Conservation (phyloP, 2,113 vertebrate genomes). For the Mormyrus iriodes region DNA sequence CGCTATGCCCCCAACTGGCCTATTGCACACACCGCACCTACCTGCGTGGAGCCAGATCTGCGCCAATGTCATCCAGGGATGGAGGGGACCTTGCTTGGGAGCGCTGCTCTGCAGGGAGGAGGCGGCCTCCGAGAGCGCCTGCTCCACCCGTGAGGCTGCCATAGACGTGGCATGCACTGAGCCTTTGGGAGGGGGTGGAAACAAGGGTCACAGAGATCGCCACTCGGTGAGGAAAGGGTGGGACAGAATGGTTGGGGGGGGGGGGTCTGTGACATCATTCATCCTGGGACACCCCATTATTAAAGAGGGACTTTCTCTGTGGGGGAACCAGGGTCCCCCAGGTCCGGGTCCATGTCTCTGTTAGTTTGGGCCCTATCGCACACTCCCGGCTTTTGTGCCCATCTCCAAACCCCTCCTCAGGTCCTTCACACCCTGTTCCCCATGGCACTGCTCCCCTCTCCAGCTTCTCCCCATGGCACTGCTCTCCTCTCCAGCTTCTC, state of each 20-base stretch:
- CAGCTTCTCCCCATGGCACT: neutral
- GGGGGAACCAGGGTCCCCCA: neutral
- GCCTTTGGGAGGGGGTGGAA: slow-evolving; percentile 58
- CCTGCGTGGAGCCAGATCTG: slow-evolving; percentile 99
- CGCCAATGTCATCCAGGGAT: slow-evolving; percentile 98
- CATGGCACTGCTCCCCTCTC: neutral
- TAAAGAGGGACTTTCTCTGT: neutral
- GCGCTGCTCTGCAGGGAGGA: slow-evolving; percentile 95
- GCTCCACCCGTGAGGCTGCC: slow-evolving; percentile 92
- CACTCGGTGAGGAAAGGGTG: neutral
- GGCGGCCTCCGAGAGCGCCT: slow-evolving; percentile 91
- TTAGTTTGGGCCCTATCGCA: neutral
- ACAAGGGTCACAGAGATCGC: neutral
- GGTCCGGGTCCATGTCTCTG: neutral
- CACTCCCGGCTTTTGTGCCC: neutral
- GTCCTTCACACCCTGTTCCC: neutral
- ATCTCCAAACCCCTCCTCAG: neutral
- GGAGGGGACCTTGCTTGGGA: slow-evolving; percentile 88
- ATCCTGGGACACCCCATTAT: slow-evolving; percentile 14
- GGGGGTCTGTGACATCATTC: slow-evolving; percentile 7
- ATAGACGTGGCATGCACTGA: slow-evolving; percentile 92
- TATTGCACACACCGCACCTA: slow-evolving; percentile 32
- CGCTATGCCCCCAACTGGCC: neutral
- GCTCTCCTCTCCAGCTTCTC: neutral
- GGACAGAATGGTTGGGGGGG: neutral